These are phyloP conservation scores for Drosophila tropicalis DNA, from an alignment of 1,140 invertebrate genomes.

Conservation along the genomic window DNA sequence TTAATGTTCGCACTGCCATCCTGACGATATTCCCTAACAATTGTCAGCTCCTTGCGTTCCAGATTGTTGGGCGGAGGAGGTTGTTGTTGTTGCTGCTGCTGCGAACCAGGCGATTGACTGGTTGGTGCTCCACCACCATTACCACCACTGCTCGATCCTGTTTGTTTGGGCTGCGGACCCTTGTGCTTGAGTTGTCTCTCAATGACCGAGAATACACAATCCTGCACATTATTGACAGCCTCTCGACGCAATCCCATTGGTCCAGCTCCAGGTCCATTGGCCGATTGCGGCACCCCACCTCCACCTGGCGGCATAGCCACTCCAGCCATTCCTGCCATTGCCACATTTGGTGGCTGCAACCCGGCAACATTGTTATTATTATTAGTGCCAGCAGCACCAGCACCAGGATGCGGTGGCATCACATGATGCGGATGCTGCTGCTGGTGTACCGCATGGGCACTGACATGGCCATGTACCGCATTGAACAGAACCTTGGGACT, in stretches of 20 bases:
- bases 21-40: conserved; percentile 84
- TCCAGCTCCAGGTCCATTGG: conserved; percentile 54
- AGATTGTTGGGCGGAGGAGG: conserved; percentile 62
- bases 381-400: background rate
- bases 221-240: conserved; percentile 73
- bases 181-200: conserved; percentile 75
- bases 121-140: conserved; percentile 43
- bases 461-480: conserved; percentile 40
- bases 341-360: conserved; percentile 49
- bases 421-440: conserved; percentile 4
- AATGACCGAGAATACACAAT: conserved; percentile 72
- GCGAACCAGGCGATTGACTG: conserved; percentile 45
- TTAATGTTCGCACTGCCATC: conserved; percentile 55
- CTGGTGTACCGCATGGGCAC: conserved; percentile 15
- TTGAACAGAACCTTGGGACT: conserved; percentile 82
- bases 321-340: conserved; percentile 16
- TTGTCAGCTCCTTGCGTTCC: conserved; percentile 83
- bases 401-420: background rate
- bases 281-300: conserved; percentile 22
- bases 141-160: conserved; percentile 6
- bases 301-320: conserved; percentile 1
- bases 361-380: conserved; percentile 57
- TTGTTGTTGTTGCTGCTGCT: conserved; percentile 63
- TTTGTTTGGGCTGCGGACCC: conserved; percentile 80
- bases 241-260: conserved; percentile 69